phyloP scores from a whole-genome alignment of 2,888 invertebrate species.

The Dorcus hopei region DNA sequence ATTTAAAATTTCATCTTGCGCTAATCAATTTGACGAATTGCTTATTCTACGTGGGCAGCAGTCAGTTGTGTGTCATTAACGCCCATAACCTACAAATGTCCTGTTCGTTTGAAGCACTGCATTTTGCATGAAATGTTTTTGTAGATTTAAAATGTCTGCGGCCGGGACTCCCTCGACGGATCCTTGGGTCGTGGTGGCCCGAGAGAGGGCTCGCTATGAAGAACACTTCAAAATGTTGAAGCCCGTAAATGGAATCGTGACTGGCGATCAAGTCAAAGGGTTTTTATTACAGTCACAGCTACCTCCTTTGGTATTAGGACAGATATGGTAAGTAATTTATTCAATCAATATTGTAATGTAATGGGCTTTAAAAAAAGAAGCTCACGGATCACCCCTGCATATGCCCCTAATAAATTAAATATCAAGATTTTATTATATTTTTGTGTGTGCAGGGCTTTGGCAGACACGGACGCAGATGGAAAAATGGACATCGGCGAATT shows the following conservation, averaged over 20 bases:
- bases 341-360: not conserved
- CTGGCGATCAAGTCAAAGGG: constrained; percentile 89
- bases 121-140: not conserved
- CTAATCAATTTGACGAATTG: too few relatives aligned
- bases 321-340: constrained; percentile 77
- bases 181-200: constrained; percentile 84
- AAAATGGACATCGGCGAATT: constrained; percentile 95
- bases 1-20: too few relatives aligned
- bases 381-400: not conserved
- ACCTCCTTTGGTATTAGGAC: constrained; percentile 83
- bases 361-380: not conserved
- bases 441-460: constrained; percentile 66
- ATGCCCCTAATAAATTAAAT: not conserved
- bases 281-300: constrained; percentile 90
- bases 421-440: too few relatives aligned
- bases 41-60: too few relatives aligned
- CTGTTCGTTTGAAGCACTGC: too few relatives aligned
- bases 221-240: constrained; percentile 88
- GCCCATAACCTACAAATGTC: too few relatives aligned
- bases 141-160: constrained; percentile 38
- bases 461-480: constrained; percentile 96
- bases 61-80: too few relatives aligned
- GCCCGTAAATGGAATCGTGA: constrained; percentile 82
- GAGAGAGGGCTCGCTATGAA: constrained; percentile 84
- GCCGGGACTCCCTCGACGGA: constrained; percentile 56